Base-by-base conservation (phyloP, 2,797 vertebrate species). In the Siniperca scherzeri region DNA sequence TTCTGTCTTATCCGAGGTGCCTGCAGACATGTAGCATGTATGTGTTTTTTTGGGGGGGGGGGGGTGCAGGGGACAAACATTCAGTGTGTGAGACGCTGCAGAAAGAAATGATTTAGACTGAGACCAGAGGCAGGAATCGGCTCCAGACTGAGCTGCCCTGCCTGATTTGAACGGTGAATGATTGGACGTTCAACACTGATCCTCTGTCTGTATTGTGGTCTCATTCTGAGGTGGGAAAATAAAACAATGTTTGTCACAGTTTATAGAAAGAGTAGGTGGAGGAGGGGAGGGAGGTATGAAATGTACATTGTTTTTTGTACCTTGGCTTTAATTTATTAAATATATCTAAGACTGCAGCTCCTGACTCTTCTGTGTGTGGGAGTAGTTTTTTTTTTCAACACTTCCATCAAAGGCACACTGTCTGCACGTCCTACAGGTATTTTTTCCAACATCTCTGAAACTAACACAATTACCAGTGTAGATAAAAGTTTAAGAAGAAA, bases 261-360 rank as follows among this genome's bases (percentile, higher is more conserved):
- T 89, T 71, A 84, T 79, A 75, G 77, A 74, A 86, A 57, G 74
- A 92, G 75, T 76, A 77, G 68, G 74, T 61, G 88, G 52, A 74
- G 70, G 85, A 81, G 81, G 80, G 74, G 81, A 74, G 53, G 84
- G 77, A 62, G 79, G 70, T 74, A 82, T 88, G 82, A 95, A 91
- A 93, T 96, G 95, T 96, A 96, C 89, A 96, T 95, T 93, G 87
- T 91, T 94, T 95, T 96, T 96, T 96, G 95, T 96, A 97, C 94
- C 91, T 95, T 95, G 93, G 94, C 95, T 97, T 96, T 97, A 97
- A 97, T 96, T 97, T 97, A 97, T 96, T 97, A 97, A 97, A 97
- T 96, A 95, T 96, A 96, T 96, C 92, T 94, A 95, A 93, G 93
- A 95, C 92, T 92, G 93, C 93, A 93, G 53, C 36, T 82, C 30